A percentile compares a stretch with the other conserved stretches of the same genome.
Conservation (phyloP, 2,888 invertebrate species). For the Chouioia cunea region DNA sequence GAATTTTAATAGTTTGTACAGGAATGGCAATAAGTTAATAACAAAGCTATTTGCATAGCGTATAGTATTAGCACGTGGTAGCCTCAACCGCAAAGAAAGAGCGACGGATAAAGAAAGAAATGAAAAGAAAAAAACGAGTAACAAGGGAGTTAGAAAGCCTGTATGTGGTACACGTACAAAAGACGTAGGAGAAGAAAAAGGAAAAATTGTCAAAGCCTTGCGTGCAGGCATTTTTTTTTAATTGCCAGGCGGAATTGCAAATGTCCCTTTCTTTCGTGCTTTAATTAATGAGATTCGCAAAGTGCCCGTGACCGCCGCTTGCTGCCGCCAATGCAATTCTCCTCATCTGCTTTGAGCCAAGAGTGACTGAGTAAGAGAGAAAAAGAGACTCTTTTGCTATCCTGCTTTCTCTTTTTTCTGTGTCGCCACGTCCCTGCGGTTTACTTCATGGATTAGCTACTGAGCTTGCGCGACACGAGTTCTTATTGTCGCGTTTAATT, state of each 20-base stretch:
- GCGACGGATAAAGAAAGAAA: too few relatives aligned
- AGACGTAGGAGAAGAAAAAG: not conserved
- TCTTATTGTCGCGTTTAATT: too few relatives aligned
- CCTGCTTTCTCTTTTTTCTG: too few relatives aligned
- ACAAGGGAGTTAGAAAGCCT: too few relatives aligned
- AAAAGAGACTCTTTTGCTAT: not conserved
- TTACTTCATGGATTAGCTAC: too few relatives aligned
- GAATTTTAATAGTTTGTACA: too few relatives aligned
- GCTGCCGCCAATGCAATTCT: constrained; percentile 36
- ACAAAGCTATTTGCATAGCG: too few relatives aligned
- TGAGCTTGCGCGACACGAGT: too few relatives aligned
- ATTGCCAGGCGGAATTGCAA: constrained; percentile 55
- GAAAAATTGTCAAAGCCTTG: constrained; percentile 46
- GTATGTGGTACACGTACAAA: not conserved
- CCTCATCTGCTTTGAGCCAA: constrained; percentile 34
- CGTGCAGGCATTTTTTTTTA: constrained; percentile 60
- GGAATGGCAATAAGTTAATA: not conserved
- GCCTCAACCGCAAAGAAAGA: too few relatives aligned
- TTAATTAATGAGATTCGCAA: constrained; percentile 50
- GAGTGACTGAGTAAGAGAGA: constrained; percentile 2
- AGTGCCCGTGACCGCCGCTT: constrained; percentile 46
- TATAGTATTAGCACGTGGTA: too few relatives aligned
- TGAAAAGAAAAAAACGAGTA: too few relatives aligned
- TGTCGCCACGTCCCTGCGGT: too few relatives aligned
- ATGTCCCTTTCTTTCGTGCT: constrained; percentile 48